phyloP scores from a whole-genome alignment of 2,888 invertebrate species.

The Eustalomyia histrio region DNA sequence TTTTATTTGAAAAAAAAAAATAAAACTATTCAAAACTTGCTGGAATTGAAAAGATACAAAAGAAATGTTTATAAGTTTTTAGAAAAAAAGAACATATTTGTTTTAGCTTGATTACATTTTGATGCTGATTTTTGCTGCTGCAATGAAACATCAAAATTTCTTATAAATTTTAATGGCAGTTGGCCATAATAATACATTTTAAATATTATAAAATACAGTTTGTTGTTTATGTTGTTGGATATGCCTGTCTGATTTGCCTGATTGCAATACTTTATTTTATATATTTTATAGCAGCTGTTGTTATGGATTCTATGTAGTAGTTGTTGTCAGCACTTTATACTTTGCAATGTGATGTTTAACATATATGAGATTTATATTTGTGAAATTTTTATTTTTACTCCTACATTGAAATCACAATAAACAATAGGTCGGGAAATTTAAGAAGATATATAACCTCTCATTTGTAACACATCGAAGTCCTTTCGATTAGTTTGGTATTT shows the following conservation, averaged over 20 bases:
- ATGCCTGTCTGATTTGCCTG: not conserved
- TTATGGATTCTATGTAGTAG: conserved; percentile 6
- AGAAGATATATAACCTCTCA: no score
- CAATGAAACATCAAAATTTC: conserved; percentile 3
- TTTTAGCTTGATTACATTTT: conserved; percentile 58
- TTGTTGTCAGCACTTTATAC: conserved; percentile 35
- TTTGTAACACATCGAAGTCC: no score
- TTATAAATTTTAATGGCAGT: conserved; percentile 59
- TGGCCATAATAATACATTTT: conserved; percentile 48
- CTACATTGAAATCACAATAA: conserved; percentile 9
- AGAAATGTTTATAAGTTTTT: not conserved
- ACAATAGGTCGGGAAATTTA: not conserved
- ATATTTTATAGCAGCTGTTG: conserved; percentile 28
- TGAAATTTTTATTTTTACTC: not conserved
- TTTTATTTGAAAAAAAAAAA: no score
- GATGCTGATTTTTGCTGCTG: not conserved
- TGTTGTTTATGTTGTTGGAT: conserved; percentile 24
- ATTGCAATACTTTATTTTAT: not conserved
- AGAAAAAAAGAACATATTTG: conserved; percentile 21
- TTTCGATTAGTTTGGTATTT: no score
- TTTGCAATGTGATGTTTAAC: conserved; percentile 26
- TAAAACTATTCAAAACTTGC: not conserved
- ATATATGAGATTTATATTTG: conserved; percentile 20
- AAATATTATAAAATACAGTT: not conserved
- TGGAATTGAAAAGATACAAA: not conserved